Evolutionary conservation across 2,888 invertebrate species (phyloP).

Genomic region (Coelogynopora nodosa): DNA sequence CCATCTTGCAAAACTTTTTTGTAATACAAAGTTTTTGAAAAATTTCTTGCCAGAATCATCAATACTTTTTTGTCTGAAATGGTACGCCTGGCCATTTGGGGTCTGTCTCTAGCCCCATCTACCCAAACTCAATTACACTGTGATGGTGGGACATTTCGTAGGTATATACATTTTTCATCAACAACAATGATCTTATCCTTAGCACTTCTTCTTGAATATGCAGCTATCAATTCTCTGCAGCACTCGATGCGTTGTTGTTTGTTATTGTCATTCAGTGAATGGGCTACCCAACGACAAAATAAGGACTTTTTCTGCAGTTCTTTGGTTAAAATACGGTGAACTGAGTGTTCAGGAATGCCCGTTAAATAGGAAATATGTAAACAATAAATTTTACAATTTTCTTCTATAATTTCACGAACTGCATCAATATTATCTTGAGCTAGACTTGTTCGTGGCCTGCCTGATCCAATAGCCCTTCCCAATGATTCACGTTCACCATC

Average conservation of each 20-base stretch:
- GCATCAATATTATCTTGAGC: not conserved
- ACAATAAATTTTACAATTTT: constrained; percentile 19
- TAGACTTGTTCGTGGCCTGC: constrained; percentile 30
- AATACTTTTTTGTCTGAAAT: constrained; percentile 23
- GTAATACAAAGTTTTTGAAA: constrained; percentile 9
- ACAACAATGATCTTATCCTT: constrained; percentile 12
- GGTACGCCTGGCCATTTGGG: constrained; percentile 17
- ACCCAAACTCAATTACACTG: constrained; percentile 25
- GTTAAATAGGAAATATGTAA: constrained; percentile 23
- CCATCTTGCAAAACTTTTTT: constrained; percentile 10
- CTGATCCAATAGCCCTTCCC: constrained; percentile 6
- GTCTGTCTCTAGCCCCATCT: not conserved
- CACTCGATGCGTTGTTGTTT: constrained; percentile 24
- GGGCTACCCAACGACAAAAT: constrained; percentile 22
- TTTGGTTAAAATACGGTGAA: constrained; percentile 23
- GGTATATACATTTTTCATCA: constrained; percentile 21
- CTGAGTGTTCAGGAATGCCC: constrained; percentile 25
- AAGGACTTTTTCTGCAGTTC: constrained; percentile 24
- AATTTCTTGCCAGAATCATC: constrained; percentile 21
- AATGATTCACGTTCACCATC: constrained; percentile 22
- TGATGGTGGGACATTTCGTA: constrained; percentile 8
- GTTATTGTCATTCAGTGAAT: constrained; percentile 28
- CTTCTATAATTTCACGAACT: constrained; percentile 17
- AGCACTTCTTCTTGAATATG: constrained; percentile 13
- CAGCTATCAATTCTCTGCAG: constrained; percentile 28